A percentile compares a stretch with the other conserved stretches of the same genome.
phyloP scores from a whole-genome alignment of 2,797 vertebrate genomes.

The Loris lydekkerianus region DNA sequence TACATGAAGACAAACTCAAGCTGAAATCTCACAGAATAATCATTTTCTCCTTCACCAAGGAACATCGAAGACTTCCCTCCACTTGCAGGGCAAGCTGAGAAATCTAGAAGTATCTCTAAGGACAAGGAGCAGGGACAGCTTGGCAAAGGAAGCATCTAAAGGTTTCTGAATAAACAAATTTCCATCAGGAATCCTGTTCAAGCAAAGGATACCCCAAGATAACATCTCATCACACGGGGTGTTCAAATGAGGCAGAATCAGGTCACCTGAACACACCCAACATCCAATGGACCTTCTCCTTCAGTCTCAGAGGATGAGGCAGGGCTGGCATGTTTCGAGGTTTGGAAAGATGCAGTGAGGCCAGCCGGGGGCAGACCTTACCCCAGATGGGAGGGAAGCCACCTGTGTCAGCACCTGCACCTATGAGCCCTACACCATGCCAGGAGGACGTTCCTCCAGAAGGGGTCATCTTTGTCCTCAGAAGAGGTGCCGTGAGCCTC shows the following conservation, averaged over 20 bases:
- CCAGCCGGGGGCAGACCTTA: neutral
- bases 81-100: slow-evolving; percentile 36
- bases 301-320: neutral
- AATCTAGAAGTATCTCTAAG: slow-evolving; percentile 69
- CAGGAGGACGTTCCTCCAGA: neutral
- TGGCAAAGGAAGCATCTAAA: slow-evolving; percentile 43
- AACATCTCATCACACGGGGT: neutral
- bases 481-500: neutral
- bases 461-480: neutral
- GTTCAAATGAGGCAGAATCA: neutral
- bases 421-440: neutral
- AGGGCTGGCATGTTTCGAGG: neutral
- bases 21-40: slow-evolving; percentile 34
- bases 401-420: too few relatives aligned
- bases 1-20: slow-evolving; percentile 73
- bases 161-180: slow-evolving; percentile 80
- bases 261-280: neutral
- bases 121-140: neutral
- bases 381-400: neutral
- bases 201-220: slow-evolving; percentile 30
- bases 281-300: neutral
- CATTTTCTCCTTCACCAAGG: slow-evolving; percentile 64
- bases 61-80: slow-evolving; percentile 56
- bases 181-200: slow-evolving; percentile 67
- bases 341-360: neutral